Conservation (phyloP, 2,888 invertebrate species). For the Pachliopta kotzebuea region DNA sequence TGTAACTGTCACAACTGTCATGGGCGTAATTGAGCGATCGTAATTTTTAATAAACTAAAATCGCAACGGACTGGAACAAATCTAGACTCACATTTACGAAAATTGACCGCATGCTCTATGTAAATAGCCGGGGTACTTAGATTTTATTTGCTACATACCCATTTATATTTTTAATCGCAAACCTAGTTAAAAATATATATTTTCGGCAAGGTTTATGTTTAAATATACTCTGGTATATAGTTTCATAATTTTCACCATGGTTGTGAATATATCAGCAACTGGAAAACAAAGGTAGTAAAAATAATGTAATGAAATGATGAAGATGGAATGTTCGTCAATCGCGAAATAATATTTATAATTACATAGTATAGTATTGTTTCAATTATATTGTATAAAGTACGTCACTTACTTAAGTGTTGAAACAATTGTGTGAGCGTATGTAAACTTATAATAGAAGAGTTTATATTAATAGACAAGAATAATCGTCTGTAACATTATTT, state of each 20-base stretch:
- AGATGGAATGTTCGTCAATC: background rate
- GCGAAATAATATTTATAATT: background rate
- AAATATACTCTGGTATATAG: no score
- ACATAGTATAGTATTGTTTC: no score
- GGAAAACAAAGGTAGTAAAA: background rate
- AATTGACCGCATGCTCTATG: no score
- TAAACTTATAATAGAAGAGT: background rate
- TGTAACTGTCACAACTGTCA: conserved; percentile 27
- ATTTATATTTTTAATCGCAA: no score
- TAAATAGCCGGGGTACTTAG: no score
- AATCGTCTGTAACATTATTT: background rate
- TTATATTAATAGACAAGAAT: background rate
- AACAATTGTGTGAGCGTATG: background rate
- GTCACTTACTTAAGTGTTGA: no score
- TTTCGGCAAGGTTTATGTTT: no score
- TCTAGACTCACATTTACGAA: no score
- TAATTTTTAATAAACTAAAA: background rate
- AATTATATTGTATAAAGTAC: background rate
- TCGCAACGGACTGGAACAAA: no score
- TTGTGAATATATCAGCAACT: background rate
- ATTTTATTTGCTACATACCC: no score
- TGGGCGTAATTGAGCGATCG: conserved; percentile 2
- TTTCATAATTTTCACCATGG: background rate
- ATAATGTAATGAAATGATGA: background rate
- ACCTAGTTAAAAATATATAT: no score